These are phyloP conservation scores for Anser brachyrhynchus DNA, from an alignment of 2,113 vertebrate genomes.

Conservation along the genomic window DNA sequence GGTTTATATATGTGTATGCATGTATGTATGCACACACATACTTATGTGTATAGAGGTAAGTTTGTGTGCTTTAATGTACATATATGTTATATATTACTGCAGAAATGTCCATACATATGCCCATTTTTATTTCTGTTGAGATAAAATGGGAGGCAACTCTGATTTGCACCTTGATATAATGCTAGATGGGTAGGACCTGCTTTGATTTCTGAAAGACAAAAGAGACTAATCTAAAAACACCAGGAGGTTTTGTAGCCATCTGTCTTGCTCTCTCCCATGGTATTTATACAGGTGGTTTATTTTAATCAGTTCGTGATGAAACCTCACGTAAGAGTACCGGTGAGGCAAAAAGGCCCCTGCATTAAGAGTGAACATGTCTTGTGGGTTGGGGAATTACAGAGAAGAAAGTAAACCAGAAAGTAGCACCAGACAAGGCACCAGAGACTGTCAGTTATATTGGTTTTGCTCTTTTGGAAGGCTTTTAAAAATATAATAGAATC, in stretches of 20 bases:
- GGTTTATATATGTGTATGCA: no score
- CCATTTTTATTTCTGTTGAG: background rate
- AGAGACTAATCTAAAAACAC: background rate
- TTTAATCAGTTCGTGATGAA: background rate
- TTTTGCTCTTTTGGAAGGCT: background rate
- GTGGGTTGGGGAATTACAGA: background rate
- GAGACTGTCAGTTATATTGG: background rate
- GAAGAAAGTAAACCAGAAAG: background rate
- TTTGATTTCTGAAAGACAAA: background rate
- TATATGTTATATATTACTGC: background rate
- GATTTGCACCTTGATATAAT: background rate
- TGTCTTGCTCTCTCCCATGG: background rate
- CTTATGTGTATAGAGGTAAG: background rate
- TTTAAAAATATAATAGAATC: background rate
- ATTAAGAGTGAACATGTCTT: background rate
- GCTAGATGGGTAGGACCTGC: background rate
- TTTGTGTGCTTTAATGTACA: background rate
- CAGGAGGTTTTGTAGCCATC: background rate
- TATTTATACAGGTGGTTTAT: background rate
- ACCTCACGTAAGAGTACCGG: background rate
- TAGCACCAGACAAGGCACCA: background rate
- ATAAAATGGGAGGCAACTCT: background rate
- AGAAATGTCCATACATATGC: background rate
- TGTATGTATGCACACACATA: background rate
- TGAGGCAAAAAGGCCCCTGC: background rate